Percentiles rank a stretch among this genome's conserved stretches.
These are phyloP conservation scores for Trichogramma pretiosum DNA, from an alignment of 1,140 invertebrate genomes.

Conservation along the genomic window DNA sequence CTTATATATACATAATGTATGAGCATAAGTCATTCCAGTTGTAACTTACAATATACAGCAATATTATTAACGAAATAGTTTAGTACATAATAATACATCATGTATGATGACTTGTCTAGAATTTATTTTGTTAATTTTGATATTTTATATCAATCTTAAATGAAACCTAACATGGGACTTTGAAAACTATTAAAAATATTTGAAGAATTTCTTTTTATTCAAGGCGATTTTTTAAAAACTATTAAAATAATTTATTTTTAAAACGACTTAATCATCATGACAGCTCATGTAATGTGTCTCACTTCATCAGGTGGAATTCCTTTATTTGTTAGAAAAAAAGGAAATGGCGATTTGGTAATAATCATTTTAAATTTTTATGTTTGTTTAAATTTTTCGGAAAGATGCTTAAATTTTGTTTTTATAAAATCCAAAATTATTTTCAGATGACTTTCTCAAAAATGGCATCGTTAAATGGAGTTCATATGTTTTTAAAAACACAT, in stretches of 20 bases:
- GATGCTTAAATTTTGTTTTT: not conserved
- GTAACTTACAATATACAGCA: too few species aligned
- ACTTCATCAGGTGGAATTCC: conserved; percentile 63
- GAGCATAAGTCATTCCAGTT: too few species aligned
- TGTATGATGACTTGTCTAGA: too few species aligned
- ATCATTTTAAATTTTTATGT: conserved; percentile 5
- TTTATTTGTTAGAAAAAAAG: conserved; percentile 60
- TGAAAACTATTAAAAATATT: not conserved
- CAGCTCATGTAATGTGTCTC: conserved; percentile 59
- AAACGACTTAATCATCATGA: conserved; percentile 48
- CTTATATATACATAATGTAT: too few species aligned
- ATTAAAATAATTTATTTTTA: too few species aligned
- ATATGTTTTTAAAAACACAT: conserved; percentile 71
- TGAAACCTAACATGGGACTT: not conserved
- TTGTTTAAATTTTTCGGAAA: too few species aligned
- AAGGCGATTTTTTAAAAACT: too few species aligned
- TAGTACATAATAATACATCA: too few species aligned
- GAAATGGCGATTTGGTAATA: conserved; percentile 55
- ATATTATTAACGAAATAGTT: too few species aligned
- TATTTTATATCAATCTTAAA: not conserved
- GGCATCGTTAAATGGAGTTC: conserved; percentile 75
- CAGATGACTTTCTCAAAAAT: conserved; percentile 70
- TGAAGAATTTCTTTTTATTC: too few species aligned
- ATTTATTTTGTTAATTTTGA: too few species aligned
- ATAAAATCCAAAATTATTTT: not conserved